A percentile compares a stretch with the other conserved stretches of the same genome.
These are phyloP conservation scores for Colostygia pectinataria DNA, from an alignment of 2,888 invertebrate genomes.

Conservation along the genomic window DNA sequence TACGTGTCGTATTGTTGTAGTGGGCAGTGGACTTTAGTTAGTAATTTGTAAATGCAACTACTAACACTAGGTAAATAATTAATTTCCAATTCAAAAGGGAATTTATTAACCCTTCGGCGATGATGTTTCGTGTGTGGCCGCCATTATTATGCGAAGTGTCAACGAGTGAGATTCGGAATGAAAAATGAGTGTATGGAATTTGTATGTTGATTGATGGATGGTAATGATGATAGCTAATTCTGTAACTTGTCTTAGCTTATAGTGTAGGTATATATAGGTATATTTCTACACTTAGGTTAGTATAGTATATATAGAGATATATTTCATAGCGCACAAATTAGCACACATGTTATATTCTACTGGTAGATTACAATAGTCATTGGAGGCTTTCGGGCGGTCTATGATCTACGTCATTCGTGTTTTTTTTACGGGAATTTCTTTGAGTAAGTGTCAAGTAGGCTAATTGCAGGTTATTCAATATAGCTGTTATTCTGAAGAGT, in stretches of 20 bases:
- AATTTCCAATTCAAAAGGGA: slow-evolving; percentile 46
- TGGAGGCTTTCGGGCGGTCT: too few species aligned
- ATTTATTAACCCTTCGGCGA: slow-evolving; percentile 36
- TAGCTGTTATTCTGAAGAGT: too few species aligned
- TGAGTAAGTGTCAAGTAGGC: too few species aligned
- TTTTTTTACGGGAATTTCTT: too few species aligned
- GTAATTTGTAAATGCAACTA: slow-evolving; percentile 49
- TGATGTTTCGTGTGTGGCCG: slow-evolving; percentile 47
- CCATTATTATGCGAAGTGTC: slow-evolving; percentile 44
- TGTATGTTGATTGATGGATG: slow-evolving; percentile 41
- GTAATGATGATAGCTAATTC: slow-evolving; percentile 26
- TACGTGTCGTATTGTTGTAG: slow-evolving; percentile 14
- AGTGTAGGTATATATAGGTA: too few species aligned
- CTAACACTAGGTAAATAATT: slow-evolving; percentile 50
- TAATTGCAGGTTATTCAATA: too few species aligned
- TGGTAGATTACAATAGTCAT: too few species aligned
- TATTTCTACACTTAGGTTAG: too few species aligned
- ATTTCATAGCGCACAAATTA: too few species aligned
- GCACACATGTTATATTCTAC: too few species aligned
- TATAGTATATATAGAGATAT: too few species aligned
- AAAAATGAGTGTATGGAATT: slow-evolving; percentile 41
- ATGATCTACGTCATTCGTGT: too few species aligned
- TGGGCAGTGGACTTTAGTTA: slow-evolving; percentile 18
- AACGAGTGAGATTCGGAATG: slow-evolving; percentile 43
- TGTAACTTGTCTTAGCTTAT: slow-evolving; percentile 12